phyloP scores from a whole-genome alignment of 2,888 invertebrate genomes.

The Aphodius granarius region DNA sequence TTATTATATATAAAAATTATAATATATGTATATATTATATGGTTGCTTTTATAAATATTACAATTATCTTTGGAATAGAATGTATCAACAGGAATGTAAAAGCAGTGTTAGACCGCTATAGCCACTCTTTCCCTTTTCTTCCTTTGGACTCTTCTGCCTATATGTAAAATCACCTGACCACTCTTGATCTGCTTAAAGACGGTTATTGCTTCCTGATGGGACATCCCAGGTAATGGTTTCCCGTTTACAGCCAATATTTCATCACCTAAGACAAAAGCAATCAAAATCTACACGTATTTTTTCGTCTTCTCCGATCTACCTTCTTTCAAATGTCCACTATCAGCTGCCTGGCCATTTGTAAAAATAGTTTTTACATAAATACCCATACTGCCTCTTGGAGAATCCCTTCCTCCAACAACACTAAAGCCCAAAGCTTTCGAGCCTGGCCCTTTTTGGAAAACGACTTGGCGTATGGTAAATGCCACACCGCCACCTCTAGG shows the following conservation, averaged over 20 bases:
- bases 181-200: constrained; percentile 89
- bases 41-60: constrained; percentile 22
- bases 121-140: constrained; percentile 46
- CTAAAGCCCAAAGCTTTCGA: constrained; percentile 88
- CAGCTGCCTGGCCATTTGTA: constrained; percentile 79
- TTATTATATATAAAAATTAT: constrained; percentile 27
- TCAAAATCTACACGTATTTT: no score
- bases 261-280: constrained; percentile 66
- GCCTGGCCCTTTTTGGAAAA: constrained; percentile 78
- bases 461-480: constrained; percentile 63
- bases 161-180: constrained; percentile 76
- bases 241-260: constrained; percentile 91
- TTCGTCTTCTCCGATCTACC: no score
- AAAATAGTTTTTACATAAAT: constrained; percentile 86
- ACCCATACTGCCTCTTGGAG: constrained; percentile 80
- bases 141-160: constrained; percentile 60
- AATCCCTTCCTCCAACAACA: constrained; percentile 85
- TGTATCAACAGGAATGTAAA: constrained; percentile 35
- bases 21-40: constrained; percentile 25
- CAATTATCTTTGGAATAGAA: constrained; percentile 41
- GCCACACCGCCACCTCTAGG: constrained; percentile 62
- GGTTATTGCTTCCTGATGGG: constrained; percentile 88
- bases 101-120: constrained; percentile 36
- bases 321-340: constrained; percentile 79
- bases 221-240: constrained; percentile 78